Evolutionary conservation across 2,888 invertebrate species (phyloP), one percentile per base, ranked within the genome.

Genomic region (Cerceris rybyensis): DNA sequence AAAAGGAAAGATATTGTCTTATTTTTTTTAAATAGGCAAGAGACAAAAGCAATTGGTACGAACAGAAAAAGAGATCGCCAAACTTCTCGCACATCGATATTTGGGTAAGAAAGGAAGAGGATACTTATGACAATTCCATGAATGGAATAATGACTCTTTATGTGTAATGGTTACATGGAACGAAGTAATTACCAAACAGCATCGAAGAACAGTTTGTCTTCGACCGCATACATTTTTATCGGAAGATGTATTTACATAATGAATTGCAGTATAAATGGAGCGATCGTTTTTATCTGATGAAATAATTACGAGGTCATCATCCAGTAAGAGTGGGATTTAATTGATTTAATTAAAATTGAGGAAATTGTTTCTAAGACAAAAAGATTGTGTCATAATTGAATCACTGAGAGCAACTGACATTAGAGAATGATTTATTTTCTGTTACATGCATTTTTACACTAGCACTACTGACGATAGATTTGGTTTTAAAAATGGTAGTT

Each of bases 61-160:
- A 93, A 86, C 84, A 93, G 61, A 80, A 80, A 46, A 92, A 91
- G 16, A 89, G 86, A 63, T 92, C 9, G 0, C 71, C 68, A 1
- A 64, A 84, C 57, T 93, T 91, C 81, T 87, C 88, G 6, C 92
- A 93, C 80, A 91, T 93, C 6, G 94, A 94, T 69, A 92, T 94
- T 84, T 94, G 94, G 78, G 94, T 94, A 1, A 90, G 94, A 70
- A 92, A 93, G 1, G 94, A 94, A 86, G 92, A 92, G 43, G 94
- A 94, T 80, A 94, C 93, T 84, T 94, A 94, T 70, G 94, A 94
- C 82, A 87, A 85, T 14, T 90, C 88, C n/a, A 93, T 94, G 6
- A 94, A 94, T 80, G 88, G 91, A 82, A 66, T 88, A 54, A 93
- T 93, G 13, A 93, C 93, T 0, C 28, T 91, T 64, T 89, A 90